phyloP scores from a whole-genome alignment of 2,113 vertebrate genomes.

The Leiothrix lutea region DNA sequence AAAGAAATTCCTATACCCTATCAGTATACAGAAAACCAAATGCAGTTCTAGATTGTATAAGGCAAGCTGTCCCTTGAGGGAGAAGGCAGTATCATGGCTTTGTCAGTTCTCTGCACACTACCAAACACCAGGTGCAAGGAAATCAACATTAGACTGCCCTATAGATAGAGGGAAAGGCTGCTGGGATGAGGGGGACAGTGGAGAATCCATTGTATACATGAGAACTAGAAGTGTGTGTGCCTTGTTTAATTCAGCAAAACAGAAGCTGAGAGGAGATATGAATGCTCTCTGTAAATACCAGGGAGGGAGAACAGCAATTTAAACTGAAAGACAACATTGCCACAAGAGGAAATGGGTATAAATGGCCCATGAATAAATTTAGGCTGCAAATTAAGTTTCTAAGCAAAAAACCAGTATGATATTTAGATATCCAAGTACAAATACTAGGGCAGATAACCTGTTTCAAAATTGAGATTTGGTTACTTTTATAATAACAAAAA shows the following conservation, averaged over 20 bases:
- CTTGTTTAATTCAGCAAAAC: slow-evolving; percentile 1
- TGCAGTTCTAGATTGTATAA: background rate
- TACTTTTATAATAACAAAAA: background rate
- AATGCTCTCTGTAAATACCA: background rate
- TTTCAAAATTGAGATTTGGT: background rate
- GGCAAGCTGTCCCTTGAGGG: background rate
- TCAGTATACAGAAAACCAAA: background rate
- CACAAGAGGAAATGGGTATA: background rate
- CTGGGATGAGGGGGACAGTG: background rate
- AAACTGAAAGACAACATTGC: background rate
- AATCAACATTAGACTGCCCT: background rate
- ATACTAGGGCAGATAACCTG: background rate
- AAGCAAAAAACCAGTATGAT: background rate
- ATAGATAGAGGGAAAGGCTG: background rate
- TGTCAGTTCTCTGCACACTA: background rate
- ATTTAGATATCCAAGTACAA: background rate
- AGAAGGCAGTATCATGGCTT: background rate
- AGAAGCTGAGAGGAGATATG: background rate
- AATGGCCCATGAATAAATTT: slow-evolving; percentile 23
- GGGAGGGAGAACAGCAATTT: slow-evolving; percentile 13
- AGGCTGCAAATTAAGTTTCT: background rate
- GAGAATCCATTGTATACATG: background rate
- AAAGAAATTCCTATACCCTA: background rate
- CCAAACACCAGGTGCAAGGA: background rate
- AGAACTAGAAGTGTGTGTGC: background rate